phyloP scores from a whole-genome alignment of 2,113 vertebrate species.

The Pongo pygmaeus region DNA sequence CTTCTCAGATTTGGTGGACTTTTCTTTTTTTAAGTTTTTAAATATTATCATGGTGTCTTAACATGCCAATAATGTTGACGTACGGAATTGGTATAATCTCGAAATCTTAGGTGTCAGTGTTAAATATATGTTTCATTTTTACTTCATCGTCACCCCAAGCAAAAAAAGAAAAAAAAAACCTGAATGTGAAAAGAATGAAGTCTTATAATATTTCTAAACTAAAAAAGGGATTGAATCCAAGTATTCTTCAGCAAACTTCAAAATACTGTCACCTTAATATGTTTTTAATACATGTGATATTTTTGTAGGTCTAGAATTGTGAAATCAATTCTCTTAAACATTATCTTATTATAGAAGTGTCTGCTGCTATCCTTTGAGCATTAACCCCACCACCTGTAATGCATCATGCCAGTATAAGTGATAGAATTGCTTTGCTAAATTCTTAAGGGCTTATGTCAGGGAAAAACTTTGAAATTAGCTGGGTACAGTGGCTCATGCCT shows the following conservation, averaged over 20 bases:
- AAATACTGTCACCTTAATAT: not conserved
- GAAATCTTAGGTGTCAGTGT: not conserved
- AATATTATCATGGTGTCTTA: not conserved
- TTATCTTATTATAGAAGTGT: not conserved
- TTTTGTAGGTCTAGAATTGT: not conserved
- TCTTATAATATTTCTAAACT: not conserved
- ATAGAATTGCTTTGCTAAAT: not conserved
- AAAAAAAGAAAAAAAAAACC: not conserved
- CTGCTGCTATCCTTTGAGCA: not conserved
- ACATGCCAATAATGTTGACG: not conserved
- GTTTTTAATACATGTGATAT: not conserved
- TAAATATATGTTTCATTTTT: not conserved
- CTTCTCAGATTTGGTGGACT: not conserved
- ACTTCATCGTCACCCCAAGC: not conserved
- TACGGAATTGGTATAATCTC: conserved; percentile 2
- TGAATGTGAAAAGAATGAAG: not conserved
- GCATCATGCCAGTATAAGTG: not conserved
- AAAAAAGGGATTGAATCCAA: not conserved
- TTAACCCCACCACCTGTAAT: not conserved
- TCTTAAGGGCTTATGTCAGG: not conserved
- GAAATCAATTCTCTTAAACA: not conserved
- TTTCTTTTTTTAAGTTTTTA: not conserved
- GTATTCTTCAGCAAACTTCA: not conserved
- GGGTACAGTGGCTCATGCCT: no score
- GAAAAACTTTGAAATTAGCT: not conserved